phyloP scores from a whole-genome alignment of 2,888 invertebrate species.

The Papilio elwesi region DNA sequence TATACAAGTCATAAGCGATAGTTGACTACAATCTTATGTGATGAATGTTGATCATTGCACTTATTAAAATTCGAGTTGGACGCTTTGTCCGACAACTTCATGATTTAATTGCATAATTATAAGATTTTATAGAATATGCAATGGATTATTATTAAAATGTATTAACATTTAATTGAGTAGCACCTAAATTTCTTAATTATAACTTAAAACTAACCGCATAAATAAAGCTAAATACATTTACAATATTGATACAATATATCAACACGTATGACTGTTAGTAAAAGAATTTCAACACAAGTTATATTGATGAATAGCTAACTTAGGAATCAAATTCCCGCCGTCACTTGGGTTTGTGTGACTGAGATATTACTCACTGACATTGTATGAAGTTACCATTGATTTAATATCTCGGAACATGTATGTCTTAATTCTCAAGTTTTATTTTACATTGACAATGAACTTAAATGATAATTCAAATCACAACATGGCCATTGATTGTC shows the following conservation, averaged over 20 bases:
- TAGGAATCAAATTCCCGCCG: too few species aligned
- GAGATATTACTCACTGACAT: too few species aligned
- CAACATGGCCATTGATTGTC: too few species aligned
- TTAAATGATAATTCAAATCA: too few species aligned
- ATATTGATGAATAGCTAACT: too few species aligned
- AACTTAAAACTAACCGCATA: slow-evolving; percentile 22
- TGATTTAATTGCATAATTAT: neutral
- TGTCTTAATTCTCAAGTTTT: too few species aligned
- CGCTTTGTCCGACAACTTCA: slow-evolving; percentile 11
- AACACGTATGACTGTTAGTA: neutral
- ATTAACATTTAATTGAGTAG: slow-evolving; percentile 13
- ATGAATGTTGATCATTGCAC: slow-evolving; percentile 15
- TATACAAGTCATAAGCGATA: slow-evolving; percentile 53
- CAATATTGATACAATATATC: slow-evolving; percentile 28
- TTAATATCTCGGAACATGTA: too few species aligned
- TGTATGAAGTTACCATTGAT: too few species aligned
- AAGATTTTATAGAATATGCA: neutral
- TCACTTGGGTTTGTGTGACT: too few species aligned
- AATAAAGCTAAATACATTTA: slow-evolving; percentile 26
- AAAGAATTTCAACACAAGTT: neutral
- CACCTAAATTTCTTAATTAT: slow-evolving; percentile 17
- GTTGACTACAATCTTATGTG: slow-evolving; percentile 33
- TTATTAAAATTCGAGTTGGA: slow-evolving; percentile 37
- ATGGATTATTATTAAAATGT: slow-evolving; percentile 22
- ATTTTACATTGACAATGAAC: too few species aligned